Conservation (phyloP, 2,888 invertebrate genomes). For the Hoplodrina blanda region DNA sequence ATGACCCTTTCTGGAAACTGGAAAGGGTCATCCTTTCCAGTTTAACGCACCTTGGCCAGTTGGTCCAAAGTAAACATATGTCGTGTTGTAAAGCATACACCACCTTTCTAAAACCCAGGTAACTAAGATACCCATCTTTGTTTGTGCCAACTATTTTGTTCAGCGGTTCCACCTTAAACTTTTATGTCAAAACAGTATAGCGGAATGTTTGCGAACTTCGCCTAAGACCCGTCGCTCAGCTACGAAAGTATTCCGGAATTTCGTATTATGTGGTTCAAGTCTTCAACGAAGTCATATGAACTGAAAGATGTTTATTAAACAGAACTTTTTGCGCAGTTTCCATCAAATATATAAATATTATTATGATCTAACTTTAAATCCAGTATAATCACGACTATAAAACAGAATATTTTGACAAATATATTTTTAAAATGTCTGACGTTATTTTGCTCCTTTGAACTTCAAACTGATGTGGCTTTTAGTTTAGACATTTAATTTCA, state of each 20-base stretch:
- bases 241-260: slow-evolving; percentile 31
- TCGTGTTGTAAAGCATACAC: slow-evolving; percentile 3
- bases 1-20: too few species aligned
- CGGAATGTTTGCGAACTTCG: slow-evolving; percentile 44
- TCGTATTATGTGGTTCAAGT: slow-evolving; percentile 24
- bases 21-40: too few species aligned
- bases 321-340: slow-evolving; percentile 1
- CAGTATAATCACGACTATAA: slow-evolving; percentile 8
- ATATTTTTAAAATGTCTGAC: slow-evolving; percentile 15
- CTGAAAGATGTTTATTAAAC: slow-evolving; percentile 21
- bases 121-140: slow-evolving; percentile 60
- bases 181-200: slow-evolving; percentile 64
- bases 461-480: slow-evolving; percentile 20
- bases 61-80: slow-evolving; percentile 16
- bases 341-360: slow-evolving; percentile 16
- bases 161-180: slow-evolving; percentile 65
- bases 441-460: slow-evolving; percentile 20
- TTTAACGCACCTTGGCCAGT: background rate
- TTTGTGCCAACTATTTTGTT: slow-evolving; percentile 68
- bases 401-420: slow-evolving; percentile 25
- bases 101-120: background rate
- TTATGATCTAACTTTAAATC: slow-evolving; percentile 7
- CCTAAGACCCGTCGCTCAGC: slow-evolving; percentile 15
- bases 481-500: slow-evolving; percentile 28
- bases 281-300: slow-evolving; percentile 8